phyloP scores from a whole-genome alignment of 2,888 invertebrate species.

The Acholoe squamosa region DNA sequence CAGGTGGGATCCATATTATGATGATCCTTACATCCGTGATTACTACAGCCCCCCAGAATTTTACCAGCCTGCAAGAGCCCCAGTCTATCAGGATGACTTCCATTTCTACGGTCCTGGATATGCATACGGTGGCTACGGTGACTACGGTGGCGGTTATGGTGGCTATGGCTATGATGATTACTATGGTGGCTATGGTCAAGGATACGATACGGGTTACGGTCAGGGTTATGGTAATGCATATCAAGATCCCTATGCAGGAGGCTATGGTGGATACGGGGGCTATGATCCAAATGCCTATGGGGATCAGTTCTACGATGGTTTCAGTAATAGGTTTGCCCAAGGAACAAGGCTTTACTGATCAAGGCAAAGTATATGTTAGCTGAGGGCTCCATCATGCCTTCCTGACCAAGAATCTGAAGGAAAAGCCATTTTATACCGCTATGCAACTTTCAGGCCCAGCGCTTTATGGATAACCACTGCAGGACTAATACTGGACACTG shows the following conservation, averaged over 20 bases:
- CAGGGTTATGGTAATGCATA: not conserved
- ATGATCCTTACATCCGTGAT: not conserved
- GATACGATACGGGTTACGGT: not conserved
- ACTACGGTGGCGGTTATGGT: slow-evolving; percentile 8
- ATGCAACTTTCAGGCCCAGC: no score
- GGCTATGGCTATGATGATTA: not conserved
- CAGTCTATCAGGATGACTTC: slow-evolving; percentile 1
- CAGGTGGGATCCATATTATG: not conserved
- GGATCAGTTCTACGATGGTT: not conserved
- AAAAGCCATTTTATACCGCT: no score
- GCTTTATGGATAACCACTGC: no score
- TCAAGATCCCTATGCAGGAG: not conserved
- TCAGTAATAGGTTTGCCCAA: not conserved
- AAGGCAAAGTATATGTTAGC: no score
- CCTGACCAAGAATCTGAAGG: no score
- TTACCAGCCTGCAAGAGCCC: not conserved
- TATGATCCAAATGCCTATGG: not conserved
- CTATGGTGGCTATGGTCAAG: not conserved
- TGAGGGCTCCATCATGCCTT: no score
- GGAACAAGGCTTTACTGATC: not conserved
- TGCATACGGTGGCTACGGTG: slow-evolving; percentile 10
- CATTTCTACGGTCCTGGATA: slow-evolving; percentile 45
- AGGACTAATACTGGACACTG: no score
- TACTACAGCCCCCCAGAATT: not conserved
- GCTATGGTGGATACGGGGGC: not conserved